A percentile compares a stretch with the other conserved stretches of the same genome.
Conservation (phyloP, 2,888 invertebrate species). For the Ochropleura plecta region DNA sequence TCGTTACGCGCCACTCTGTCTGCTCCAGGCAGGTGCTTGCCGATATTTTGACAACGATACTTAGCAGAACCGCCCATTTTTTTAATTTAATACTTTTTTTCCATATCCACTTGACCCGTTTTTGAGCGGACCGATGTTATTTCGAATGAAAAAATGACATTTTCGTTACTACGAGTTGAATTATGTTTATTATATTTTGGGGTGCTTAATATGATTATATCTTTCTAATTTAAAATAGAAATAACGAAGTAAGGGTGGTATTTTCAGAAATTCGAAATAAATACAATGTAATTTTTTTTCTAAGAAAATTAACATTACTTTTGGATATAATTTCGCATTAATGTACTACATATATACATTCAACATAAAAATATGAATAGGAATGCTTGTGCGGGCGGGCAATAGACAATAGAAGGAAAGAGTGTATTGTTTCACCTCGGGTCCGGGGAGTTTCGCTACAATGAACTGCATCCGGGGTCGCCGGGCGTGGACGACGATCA, state of each 20-base stretch:
- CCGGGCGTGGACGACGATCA: slow-evolving; percentile 73
- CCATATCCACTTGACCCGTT: slow-evolving; percentile 84
- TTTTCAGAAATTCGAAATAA: slow-evolving; percentile 33
- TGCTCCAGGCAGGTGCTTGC: slow-evolving; percentile 83
- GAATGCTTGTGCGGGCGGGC: slow-evolving; percentile 68
- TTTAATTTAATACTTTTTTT: slow-evolving; percentile 84
- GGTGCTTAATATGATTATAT: slow-evolving; percentile 68
- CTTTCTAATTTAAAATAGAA: slow-evolving; percentile 68
- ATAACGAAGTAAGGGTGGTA: slow-evolving; percentile 45
- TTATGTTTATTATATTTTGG: slow-evolving; percentile 69
- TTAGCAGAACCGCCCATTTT: slow-evolving; percentile 88
- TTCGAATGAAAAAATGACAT: slow-evolving; percentile 74
- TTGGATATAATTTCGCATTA: slow-evolving; percentile 60
- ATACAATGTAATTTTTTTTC: slow-evolving; percentile 40
- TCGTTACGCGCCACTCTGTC: slow-evolving; percentile 86
- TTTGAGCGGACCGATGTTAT: slow-evolving; percentile 79
- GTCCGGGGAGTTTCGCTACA: slow-evolving; percentile 90
- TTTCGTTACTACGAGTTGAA: slow-evolving; percentile 72
- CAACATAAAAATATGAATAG: slow-evolving; percentile 65
- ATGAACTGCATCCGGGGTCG: slow-evolving; percentile 88
- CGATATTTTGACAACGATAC: slow-evolving; percentile 89
- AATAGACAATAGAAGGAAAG: slow-evolving; percentile 88
- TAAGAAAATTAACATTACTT: slow-evolving; percentile 46
- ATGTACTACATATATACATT: slow-evolving; percentile 49
- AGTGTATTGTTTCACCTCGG: slow-evolving; percentile 88